Evolutionary conservation across 2,113 vertebrate genomes (phyloP).

Genomic region (Salvelinus alpinus): DNA sequence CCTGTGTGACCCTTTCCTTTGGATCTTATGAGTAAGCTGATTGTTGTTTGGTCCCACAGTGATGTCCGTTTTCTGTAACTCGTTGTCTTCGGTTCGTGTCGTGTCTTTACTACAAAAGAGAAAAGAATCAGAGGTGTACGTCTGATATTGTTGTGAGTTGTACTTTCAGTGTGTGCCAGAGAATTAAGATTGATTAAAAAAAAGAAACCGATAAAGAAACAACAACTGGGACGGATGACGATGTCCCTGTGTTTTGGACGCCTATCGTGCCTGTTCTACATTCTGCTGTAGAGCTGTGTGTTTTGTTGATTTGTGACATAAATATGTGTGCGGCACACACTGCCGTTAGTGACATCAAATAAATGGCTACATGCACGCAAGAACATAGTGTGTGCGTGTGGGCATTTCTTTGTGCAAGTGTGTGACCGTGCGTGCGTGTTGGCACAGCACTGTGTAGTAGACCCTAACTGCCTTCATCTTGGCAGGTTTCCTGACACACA

Average conservation of each 20-base stretch:
- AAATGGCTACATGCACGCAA: background rate
- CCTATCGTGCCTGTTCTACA: background rate
- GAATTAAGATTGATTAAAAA: slow-evolving; percentile 35
- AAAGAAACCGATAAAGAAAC: slow-evolving; percentile 50
- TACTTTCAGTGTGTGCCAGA: slow-evolving; percentile 62
- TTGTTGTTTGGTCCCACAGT: slow-evolving; percentile 53
- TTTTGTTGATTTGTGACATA: too few species aligned
- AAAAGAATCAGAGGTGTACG: slow-evolving; percentile 46
- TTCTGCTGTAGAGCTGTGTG: background rate
- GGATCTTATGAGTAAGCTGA: slow-evolving; percentile 56
- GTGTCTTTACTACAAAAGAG: slow-evolving; percentile 33
- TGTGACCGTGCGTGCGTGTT: slow-evolving; percentile 6
- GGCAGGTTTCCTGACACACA: slow-evolving; percentile 29
- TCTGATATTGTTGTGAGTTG: slow-evolving; percentile 64
- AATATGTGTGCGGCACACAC: background rate
- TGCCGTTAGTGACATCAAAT: background rate
- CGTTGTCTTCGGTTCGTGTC: slow-evolving; percentile 30
- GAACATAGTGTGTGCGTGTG: slow-evolving; percentile 23
- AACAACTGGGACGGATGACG: slow-evolving; percentile 14
- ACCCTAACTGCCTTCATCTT: slow-evolving; percentile 12
- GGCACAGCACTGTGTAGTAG: slow-evolving; percentile 6
- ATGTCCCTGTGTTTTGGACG: background rate
- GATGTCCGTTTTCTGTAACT: slow-evolving; percentile 52
- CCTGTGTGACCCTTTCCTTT: slow-evolving; percentile 49
- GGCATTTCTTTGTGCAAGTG: background rate